Evolutionary conservation across 2,113 vertebrate species (phyloP).

Genomic region (Colinus virginianus): DNA sequence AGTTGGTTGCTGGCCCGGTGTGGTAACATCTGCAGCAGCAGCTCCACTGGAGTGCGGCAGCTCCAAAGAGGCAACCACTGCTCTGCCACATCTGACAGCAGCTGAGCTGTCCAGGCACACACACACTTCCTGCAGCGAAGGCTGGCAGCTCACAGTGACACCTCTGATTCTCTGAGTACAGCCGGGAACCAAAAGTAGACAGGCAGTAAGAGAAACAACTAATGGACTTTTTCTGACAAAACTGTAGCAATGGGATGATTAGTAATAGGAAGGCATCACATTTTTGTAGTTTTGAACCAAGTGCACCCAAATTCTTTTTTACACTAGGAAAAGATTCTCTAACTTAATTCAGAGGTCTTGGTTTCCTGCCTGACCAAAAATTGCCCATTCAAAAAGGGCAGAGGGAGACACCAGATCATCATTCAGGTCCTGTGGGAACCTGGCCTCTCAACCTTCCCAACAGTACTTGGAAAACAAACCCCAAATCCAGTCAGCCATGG

Average conservation of each 20-base stretch:
- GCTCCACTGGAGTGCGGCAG: not conserved
- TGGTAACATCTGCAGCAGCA: not conserved
- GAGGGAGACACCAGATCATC: not conserved
- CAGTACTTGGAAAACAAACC: not conserved
- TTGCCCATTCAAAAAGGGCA: rapidly evolving
- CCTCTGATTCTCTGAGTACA: not conserved
- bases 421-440: not conserved
- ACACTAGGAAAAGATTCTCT: not conserved
- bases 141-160: rapidly evolving
- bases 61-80: not conserved
- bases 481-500: not conserved
- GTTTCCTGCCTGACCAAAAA: not conserved
- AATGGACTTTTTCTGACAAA: not conserved
- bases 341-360: not conserved
- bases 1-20: rapidly evolving
- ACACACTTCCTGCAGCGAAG: rapidly evolving
- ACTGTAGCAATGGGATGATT: not conserved
- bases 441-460: rapidly evolving
- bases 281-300: not conserved
- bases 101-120: not conserved
- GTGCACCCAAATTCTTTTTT: not conserved
- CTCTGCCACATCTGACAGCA: not conserved
- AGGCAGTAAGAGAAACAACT: not conserved
- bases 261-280: not conserved
- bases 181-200: not conserved